Evolutionary conservation across 2,113 vertebrate genomes (phyloP).

Genomic region (Limnothrissa miodon): DNA sequence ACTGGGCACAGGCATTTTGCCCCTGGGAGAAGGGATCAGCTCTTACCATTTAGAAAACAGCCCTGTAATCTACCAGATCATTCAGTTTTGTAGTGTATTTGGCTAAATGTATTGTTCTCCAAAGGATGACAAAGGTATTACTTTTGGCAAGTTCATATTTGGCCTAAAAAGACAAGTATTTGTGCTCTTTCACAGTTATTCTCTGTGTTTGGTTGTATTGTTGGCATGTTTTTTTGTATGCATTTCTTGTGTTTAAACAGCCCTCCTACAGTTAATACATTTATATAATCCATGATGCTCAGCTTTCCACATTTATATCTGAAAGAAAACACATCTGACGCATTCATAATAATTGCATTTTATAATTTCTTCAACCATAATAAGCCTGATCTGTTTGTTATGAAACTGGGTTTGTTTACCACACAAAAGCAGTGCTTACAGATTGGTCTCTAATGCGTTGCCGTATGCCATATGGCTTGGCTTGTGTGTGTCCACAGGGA

Average conservation of each 20-base stretch:
- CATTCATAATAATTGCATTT: too few species aligned
- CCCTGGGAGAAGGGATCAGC: background rate
- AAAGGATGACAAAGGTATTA: too few species aligned
- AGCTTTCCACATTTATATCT: background rate
- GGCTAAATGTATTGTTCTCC: too few species aligned
- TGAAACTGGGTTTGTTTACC: background rate
- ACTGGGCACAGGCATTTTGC: background rate
- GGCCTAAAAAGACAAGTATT: too few species aligned
- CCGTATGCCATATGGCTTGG: slow-evolving; percentile 1
- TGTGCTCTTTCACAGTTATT: too few species aligned
- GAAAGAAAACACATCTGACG: too few species aligned
- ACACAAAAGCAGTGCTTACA: background rate
- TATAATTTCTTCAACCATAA: background rate
- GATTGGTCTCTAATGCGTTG: background rate
- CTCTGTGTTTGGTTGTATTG: background rate
- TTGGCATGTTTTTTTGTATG: background rate
- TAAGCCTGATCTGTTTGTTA: background rate
- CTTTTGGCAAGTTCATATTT: too few species aligned
- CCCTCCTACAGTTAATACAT: background rate
- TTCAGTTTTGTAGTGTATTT: too few species aligned
- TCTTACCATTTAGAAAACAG: background rate
- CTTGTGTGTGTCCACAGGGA: slow-evolving; percentile 75
- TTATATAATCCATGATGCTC: background rate
- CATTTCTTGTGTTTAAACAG: background rate
- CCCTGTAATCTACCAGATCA: background rate